phyloP scores from a whole-genome alignment of 2,797 vertebrate genomes.

The Catostomus latipinnis region DNA sequence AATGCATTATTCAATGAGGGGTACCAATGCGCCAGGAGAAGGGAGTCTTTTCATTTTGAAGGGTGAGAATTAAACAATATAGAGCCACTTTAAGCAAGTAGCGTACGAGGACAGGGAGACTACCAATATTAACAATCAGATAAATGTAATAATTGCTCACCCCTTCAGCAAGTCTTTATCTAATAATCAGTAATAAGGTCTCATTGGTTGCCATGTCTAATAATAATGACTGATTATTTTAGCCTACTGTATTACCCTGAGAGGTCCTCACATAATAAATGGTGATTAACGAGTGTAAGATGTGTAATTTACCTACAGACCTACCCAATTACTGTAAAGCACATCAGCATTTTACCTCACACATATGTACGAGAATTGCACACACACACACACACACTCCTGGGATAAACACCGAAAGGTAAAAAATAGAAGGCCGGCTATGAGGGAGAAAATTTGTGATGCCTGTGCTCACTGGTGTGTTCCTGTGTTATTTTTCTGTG shows the following conservation, averaged over 20 bases:
- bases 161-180: conserved; percentile 54
- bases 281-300: conserved; percentile 53
- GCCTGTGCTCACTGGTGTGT: background rate
- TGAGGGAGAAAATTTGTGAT: background rate
- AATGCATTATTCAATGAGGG: conserved; percentile 49
- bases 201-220: conserved; percentile 51
- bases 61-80: conserved; percentile 37
- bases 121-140: conserved; percentile 48
- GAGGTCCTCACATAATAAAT: conserved; percentile 52
- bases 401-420: background rate
- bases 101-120: conserved; percentile 1
- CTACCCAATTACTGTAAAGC: conserved; percentile 35
- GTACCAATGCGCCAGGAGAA: conserved; percentile 35
- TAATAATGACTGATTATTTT: conserved; percentile 44
- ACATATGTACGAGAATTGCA: background rate
- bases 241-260: conserved; percentile 52
- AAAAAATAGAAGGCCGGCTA: background rate
- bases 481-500: background rate
- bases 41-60: conserved; percentile 42
- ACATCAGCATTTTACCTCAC: conserved; percentile 19
- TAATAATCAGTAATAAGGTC: conserved; percentile 58
- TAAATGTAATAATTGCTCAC: conserved; percentile 49
- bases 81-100: conserved; percentile 28
- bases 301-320: conserved; percentile 41
- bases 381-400: background rate